Evolutionary conservation across 2,888 invertebrate species (phyloP).

Genomic region (Synergus laeviventris): DNA sequence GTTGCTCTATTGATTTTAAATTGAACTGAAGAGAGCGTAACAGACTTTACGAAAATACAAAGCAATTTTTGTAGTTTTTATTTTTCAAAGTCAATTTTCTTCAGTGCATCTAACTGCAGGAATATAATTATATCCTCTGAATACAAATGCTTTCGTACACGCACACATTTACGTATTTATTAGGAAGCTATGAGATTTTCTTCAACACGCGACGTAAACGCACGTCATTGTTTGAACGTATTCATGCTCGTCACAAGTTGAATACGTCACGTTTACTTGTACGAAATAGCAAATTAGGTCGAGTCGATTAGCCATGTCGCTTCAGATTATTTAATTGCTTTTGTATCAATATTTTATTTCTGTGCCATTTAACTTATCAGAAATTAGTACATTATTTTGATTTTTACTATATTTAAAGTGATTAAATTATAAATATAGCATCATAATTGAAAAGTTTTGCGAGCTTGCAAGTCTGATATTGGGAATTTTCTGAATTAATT

Average conservation of each 20-base stretch:
- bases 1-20: slow-evolving; percentile 16
- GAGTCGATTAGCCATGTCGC: background rate
- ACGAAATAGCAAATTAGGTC: background rate
- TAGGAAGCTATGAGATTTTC: background rate
- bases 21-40: slow-evolving; percentile 7
- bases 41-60: background rate
- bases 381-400: too few species aligned
- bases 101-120: background rate
- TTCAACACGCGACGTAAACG: background rate
- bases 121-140: background rate
- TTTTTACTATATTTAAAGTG: too few species aligned
- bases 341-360: background rate
- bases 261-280: background rate
- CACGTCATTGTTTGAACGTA: slow-evolving; percentile 4
- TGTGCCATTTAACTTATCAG: background rate
- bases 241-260: background rate
- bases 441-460: too few species aligned
- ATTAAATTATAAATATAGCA: too few species aligned
- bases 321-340: background rate
- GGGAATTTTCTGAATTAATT: too few species aligned
- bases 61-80: background rate
- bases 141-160: background rate
- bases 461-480: too few species aligned
- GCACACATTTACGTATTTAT: slow-evolving; percentile 5
- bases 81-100: slow-evolving; percentile 13